These are phyloP conservation scores for Agrochola circellaris DNA, from an alignment of 2,888 invertebrate genomes.

Conservation along the genomic window DNA sequence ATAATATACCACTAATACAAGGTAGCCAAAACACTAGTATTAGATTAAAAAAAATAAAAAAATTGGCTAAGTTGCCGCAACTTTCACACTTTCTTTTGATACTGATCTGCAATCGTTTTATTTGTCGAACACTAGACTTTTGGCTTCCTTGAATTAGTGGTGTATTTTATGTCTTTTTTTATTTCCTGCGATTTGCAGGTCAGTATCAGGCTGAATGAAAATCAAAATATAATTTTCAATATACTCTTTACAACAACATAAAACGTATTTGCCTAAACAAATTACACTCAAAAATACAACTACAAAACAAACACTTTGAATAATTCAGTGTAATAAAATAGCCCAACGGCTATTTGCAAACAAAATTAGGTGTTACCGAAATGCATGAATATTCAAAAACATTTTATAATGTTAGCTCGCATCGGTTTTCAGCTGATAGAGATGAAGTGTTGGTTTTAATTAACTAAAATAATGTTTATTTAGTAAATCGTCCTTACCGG, in stretches of 20 bases:
- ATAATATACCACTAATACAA: no score
- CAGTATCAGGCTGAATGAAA: no score
- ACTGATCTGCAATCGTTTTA: no score
- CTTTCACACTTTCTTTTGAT: no score
- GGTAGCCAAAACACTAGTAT: no score
- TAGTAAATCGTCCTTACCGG: background rate
- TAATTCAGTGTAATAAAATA: slow-evolving; percentile 62
- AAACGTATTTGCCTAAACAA: slow-evolving; percentile 30
- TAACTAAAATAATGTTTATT: slow-evolving; percentile 18
- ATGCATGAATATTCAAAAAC: slow-evolving; percentile 63
- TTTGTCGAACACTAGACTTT: no score
- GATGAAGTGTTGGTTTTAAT: slow-evolving; percentile 22
- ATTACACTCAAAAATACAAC: slow-evolving; percentile 34
- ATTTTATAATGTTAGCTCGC: slow-evolving; percentile 41
- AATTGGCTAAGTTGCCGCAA: no score
- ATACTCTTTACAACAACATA: background rate
- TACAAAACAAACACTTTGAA: slow-evolving; percentile 56
- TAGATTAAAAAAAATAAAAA: no score
- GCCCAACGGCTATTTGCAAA: slow-evolving; percentile 60
- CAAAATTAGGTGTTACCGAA: slow-evolving; percentile 60
- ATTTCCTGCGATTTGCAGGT: no score
- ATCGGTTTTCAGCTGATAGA: slow-evolving; percentile 38
- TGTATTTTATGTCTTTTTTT: no score
- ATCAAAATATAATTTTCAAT: no score
- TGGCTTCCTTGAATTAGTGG: no score